phyloP scores from a whole-genome alignment of 2,888 invertebrate genomes.

The Poecilus cupreus region DNA sequence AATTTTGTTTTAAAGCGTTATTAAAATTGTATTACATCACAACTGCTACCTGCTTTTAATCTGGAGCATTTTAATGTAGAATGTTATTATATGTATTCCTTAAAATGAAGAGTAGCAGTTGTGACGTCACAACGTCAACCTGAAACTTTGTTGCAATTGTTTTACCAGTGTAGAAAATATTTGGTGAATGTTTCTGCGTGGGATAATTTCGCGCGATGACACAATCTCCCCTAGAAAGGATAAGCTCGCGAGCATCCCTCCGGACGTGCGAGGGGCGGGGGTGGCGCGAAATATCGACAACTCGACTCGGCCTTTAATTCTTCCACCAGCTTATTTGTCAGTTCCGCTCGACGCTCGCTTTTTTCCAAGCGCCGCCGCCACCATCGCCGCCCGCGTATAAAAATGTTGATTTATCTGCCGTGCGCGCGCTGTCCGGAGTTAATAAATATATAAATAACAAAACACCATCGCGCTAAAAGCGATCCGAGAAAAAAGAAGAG shows the following conservation, averaged over 20 bases:
- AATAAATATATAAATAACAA: constrained; percentile 67
- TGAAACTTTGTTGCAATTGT: no score
- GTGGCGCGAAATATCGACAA: constrained; percentile 46
- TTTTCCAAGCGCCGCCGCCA: constrained; percentile 7
- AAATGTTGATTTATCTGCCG: constrained; percentile 69
- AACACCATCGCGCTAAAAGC: constrained; percentile 50
- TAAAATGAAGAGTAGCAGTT: no score
- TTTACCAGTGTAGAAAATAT: background rate
- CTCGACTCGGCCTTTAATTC: constrained; percentile 47
- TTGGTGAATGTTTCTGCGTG: background rate
- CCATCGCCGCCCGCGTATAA: constrained; percentile 63
- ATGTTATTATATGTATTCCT: no score
- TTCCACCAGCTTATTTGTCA: constrained; percentile 57
- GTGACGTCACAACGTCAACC: no score
- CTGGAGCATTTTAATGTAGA: no score
- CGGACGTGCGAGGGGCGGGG: background rate
- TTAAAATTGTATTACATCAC: no score
- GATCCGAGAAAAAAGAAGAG: constrained; percentile 38
- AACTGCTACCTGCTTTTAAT: no score
- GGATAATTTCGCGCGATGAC: background rate
- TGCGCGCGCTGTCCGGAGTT: constrained; percentile 65
- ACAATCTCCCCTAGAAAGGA: background rate
- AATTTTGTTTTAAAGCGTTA: no score
- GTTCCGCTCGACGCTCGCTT: constrained; percentile 47
- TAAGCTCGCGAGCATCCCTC: no score